Evolutionary conservation across 2,113 vertebrate genomes (phyloP).

Genomic region (Campylorhamphus procurvoides): DNA sequence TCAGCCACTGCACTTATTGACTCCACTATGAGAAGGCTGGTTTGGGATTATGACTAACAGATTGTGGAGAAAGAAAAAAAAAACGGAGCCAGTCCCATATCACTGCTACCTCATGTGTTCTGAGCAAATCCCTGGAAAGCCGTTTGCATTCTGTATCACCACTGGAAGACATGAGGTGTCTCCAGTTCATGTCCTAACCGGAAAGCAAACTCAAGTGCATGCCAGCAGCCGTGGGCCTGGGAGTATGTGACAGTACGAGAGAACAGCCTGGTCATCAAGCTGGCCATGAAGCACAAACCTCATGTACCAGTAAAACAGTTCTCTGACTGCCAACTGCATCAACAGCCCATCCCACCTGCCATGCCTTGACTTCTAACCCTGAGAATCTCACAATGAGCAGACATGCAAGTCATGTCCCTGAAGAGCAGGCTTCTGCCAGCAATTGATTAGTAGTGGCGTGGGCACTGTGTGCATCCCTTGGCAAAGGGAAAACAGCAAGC

Average conservation of each 20-base stretch:
- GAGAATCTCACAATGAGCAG: neutral
- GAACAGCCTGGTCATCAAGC: neutral
- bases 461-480: neutral
- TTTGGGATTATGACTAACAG: neutral
- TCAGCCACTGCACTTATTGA: neutral
- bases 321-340: neutral
- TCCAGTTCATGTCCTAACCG: neutral
- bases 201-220: neutral
- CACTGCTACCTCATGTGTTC: neutral
- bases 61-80: neutral
- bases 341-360: neutral
- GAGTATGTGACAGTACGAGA: neutral
- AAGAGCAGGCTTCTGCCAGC: neutral
- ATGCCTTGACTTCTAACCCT: neutral
- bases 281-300: neutral
- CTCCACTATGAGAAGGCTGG: neutral
- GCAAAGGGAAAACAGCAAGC: neutral
- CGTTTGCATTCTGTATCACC: neutral
- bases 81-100: neutral
- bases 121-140: neutral
- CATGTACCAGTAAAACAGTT: neutral
- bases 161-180: neutral
- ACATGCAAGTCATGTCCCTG: neutral
- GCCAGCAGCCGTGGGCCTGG: rapidly evolving
- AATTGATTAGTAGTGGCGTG: neutral